Conservation (phyloP, 2,888 invertebrate species). For the Philereme vetulata region DNA sequence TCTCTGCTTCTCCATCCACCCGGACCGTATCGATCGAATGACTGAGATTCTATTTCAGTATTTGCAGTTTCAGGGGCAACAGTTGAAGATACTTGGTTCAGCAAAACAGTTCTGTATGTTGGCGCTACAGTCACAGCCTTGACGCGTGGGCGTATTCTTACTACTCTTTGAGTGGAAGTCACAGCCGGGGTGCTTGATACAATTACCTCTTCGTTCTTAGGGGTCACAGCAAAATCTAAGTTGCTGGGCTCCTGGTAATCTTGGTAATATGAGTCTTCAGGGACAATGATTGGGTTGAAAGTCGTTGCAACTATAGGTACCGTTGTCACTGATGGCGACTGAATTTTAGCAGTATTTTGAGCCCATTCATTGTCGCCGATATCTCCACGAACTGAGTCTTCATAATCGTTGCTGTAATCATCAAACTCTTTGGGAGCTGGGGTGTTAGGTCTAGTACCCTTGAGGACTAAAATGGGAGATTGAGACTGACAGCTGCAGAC, state of each 20-base stretch:
- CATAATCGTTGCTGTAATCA: constrained; percentile 60
- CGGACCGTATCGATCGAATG: constrained; percentile 85
- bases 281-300: constrained; percentile 77
- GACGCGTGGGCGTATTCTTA: constrained; percentile 64
- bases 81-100: constrained; percentile 63
- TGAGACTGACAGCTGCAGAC: constrained; percentile 88
- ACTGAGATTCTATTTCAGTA: constrained; percentile 65
- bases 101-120: constrained; percentile 68
- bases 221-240: constrained; percentile 56
- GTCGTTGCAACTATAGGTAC: constrained; percentile 66
- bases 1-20: constrained; percentile 85
- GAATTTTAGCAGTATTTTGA: constrained; percentile 54
- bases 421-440: constrained; percentile 57
- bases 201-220: constrained; percentile 54
- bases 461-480: constrained; percentile 80
- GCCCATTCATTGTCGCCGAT: constrained; percentile 55
- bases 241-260: constrained; percentile 65
- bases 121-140: constrained; percentile 73
- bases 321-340: constrained; percentile 51
- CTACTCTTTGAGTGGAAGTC: constrained; percentile 61
- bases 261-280: constrained; percentile 77
- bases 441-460: constrained; percentile 70
- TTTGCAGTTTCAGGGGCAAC: constrained; percentile 45
- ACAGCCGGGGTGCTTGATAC: constrained; percentile 62
- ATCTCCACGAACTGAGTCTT: constrained; percentile 60